Evolutionary conservation across 2,113 vertebrate genomes (phyloP).

Genomic region (Callochromis pleurospilus): DNA sequence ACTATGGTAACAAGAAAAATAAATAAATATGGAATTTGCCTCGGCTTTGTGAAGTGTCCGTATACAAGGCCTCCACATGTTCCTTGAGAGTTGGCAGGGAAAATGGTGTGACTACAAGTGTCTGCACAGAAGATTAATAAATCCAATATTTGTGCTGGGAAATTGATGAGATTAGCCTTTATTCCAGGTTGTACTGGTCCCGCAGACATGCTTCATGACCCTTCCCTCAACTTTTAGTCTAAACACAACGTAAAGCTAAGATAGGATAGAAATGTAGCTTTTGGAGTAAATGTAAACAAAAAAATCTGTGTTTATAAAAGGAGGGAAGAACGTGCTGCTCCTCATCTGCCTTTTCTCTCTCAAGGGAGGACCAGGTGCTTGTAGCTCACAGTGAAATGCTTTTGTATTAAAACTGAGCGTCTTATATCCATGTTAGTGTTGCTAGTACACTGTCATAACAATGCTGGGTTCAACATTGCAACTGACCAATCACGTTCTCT

Average conservation of each 20-base stretch:
- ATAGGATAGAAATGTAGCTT: conserved; percentile 13
- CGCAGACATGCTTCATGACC: not conserved
- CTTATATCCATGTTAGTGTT: not conserved
- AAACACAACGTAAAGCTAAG: conserved; percentile 39
- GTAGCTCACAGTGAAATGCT: not conserved
- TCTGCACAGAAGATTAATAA: conserved; percentile 51
- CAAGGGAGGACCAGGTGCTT: not conserved
- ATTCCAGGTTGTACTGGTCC: not conserved
- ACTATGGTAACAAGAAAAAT: conserved; percentile 42
- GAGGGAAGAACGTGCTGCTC: not conserved
- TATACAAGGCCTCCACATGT: conserved; percentile 40
- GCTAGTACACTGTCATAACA: not conserved
- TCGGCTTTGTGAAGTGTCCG: conserved; percentile 24
- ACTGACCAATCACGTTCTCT: not conserved
- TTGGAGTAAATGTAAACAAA: conserved; percentile 27
- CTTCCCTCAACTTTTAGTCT: conserved; percentile 18
- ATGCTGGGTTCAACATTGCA: not conserved
- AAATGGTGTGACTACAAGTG: conserved; percentile 26
- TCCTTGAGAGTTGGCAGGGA: conserved; percentile 4
- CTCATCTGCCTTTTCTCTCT: not conserved
- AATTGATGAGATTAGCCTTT: conserved; percentile 50
- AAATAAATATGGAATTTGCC: conserved; percentile 45
- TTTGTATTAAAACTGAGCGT: not conserved
- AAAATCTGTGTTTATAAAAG: conserved; percentile 22
- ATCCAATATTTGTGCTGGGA: conserved; percentile 49